phyloP scores from a whole-genome alignment of 2,797 vertebrate genomes.

The Lepilemur septentrionalis region DNA sequence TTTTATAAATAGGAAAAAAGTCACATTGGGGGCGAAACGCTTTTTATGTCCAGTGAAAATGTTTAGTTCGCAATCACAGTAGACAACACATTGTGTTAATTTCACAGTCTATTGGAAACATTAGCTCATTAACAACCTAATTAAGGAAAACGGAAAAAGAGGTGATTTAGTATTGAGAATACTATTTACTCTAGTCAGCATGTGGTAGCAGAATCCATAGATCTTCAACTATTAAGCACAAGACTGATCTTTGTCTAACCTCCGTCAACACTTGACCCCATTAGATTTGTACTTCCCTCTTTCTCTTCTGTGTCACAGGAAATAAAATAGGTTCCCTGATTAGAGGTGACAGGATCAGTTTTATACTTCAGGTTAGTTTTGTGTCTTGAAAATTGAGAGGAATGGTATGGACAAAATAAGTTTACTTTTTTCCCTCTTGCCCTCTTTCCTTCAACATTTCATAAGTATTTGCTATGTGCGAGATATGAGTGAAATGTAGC shows the following conservation, averaged over 20 bases:
- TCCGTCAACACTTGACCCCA: not conserved
- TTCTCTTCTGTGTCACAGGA: not conserved
- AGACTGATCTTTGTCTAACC: not conserved
- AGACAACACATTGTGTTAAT: conserved; percentile 58
- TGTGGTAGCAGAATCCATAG: not conserved
- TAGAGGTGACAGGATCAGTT: not conserved
- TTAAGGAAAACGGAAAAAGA: conserved; percentile 32
- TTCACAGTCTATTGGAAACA: conserved; percentile 35
- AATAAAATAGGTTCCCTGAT: not conserved
- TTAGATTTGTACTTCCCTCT: not conserved
- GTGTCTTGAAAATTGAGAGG: not conserved
- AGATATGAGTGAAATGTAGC: not conserved
- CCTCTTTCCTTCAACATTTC: not conserved
- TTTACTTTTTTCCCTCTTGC: not conserved
- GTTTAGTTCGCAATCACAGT: conserved; percentile 38
- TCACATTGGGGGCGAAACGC: not conserved
- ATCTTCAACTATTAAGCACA: not conserved
- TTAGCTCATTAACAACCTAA: conserved; percentile 61
- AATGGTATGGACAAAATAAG: not conserved
- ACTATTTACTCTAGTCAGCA: not conserved
- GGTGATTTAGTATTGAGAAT: not conserved
- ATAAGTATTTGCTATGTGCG: not conserved
- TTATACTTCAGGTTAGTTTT: conserved; percentile 14
- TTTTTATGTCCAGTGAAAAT: conserved; percentile 48
- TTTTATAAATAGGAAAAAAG: conserved; percentile 20